Conservation (phyloP, 2,797 vertebrate species). For the Hapalemur alaotrensis region DNA sequence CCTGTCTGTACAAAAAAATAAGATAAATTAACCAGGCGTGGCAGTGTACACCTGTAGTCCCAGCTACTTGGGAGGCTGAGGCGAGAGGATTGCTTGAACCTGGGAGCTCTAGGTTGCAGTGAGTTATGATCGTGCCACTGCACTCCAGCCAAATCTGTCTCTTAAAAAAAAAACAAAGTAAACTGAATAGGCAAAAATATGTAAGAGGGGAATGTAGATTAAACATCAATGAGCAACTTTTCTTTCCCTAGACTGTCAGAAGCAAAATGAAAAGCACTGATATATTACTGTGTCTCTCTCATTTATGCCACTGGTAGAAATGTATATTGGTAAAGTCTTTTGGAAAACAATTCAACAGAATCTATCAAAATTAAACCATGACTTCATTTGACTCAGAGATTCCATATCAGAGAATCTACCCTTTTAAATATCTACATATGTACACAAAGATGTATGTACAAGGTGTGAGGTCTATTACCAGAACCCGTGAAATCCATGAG, state of each 20-base stretch:
- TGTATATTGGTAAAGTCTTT: background rate
- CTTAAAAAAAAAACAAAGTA: background rate
- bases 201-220: background rate
- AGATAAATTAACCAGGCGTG: background rate
- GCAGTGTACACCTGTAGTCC: no score
- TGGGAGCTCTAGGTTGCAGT: background rate
- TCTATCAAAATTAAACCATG: background rate
- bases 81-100: background rate
- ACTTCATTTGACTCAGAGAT: conserved; percentile 17
- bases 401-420: background rate
- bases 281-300: background rate
- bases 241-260: background rate
- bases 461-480: background rate
- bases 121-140: background rate
- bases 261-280: background rate
- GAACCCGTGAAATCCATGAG: background rate
- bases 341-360: background rate
- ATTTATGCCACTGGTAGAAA: background rate
- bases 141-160: background rate
- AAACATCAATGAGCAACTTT: background rate
- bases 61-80: background rate
- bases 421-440: background rate
- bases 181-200: background rate
- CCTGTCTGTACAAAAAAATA: background rate
- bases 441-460: background rate